phyloP scores from a whole-genome alignment of 2,888 invertebrate genomes.

The Apomyelois bistriatella region DNA sequence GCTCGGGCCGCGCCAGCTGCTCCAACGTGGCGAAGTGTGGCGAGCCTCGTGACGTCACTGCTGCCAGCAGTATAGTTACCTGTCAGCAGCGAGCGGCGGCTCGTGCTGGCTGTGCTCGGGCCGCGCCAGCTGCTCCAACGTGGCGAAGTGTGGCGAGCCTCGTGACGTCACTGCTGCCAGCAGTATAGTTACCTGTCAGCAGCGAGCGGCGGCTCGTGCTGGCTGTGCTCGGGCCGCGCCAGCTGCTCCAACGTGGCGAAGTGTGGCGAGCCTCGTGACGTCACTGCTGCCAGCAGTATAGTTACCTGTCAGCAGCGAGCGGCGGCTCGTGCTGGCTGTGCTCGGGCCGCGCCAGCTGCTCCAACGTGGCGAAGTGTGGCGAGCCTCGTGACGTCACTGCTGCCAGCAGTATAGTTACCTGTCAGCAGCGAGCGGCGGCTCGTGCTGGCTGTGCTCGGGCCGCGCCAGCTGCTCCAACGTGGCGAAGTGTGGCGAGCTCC shows the following conservation, averaged over 20 bases:
- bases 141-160: too few relatives aligned
- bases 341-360: slow-evolving; percentile 31
- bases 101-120: slow-evolving; percentile 16
- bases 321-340: slow-evolving; percentile 39
- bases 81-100: slow-evolving; percentile 11
- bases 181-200: slow-evolving; percentile 2
- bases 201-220: slow-evolving; percentile 70
- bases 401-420: slow-evolving; percentile 79
- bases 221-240: slow-evolving; percentile 38
- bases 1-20: slow-evolving; percentile 13
- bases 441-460: slow-evolving; percentile 38
- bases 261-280: too few relatives aligned
- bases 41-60: too few relatives aligned
- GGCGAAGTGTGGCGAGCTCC: slow-evolving; percentile 88
- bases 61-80: background rate
- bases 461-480: slow-evolving; percentile 86
- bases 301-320: slow-evolving; percentile 67
- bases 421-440: slow-evolving; percentile 67
- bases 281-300: background rate
- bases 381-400: slow-evolving; percentile 86
- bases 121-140: background rate
- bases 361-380: slow-evolving; percentile 92
- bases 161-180: background rate
- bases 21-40: too few relatives aligned
- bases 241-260: too few relatives aligned